These are phyloP conservation scores for Lineus longissimus DNA, from an alignment of 1,140 invertebrate genomes.

Conservation along the genomic window DNA sequence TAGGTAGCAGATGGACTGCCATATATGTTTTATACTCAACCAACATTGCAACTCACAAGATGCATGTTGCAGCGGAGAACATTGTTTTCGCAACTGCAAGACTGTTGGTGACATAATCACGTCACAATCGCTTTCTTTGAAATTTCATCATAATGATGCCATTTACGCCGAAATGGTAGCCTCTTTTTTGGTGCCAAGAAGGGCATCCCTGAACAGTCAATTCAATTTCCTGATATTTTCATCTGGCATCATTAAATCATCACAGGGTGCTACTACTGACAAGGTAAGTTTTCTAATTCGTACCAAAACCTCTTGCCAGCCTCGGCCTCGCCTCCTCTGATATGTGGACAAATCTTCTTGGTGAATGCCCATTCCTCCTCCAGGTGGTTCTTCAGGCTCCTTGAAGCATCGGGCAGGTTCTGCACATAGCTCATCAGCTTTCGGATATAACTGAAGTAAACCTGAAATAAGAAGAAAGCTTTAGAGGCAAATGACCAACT, in stretches of 20 bases:
- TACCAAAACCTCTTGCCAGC: conserved; percentile 68
- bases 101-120: too few species aligned
- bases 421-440: conserved; percentile 68
- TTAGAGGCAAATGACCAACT: neutral
- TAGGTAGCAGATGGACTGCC: neutral
- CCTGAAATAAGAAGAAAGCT: conserved; percentile 48
- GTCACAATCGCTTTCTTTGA: too few species aligned
- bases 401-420: conserved; percentile 58
- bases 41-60: neutral
- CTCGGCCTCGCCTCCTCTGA: conserved; percentile 64
- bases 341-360: conserved; percentile 66
- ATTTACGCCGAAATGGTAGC: too few species aligned
- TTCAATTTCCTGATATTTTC: too few species aligned
- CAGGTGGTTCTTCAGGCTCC: conserved; percentile 70
- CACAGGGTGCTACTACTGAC: too few species aligned
- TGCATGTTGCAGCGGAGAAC: neutral
- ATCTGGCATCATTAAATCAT: too few species aligned
- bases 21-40: neutral
- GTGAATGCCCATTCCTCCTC: conserved; percentile 78
- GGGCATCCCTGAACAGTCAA: too few species aligned
- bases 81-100: too few species aligned
- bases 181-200: too few species aligned
- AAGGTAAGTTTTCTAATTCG: conserved; percentile 13
- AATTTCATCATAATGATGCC: too few species aligned
- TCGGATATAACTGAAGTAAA: conserved; percentile 72